Conservation (phyloP, 2,113 vertebrate species). For the Chrysochloris asiatica region DNA sequence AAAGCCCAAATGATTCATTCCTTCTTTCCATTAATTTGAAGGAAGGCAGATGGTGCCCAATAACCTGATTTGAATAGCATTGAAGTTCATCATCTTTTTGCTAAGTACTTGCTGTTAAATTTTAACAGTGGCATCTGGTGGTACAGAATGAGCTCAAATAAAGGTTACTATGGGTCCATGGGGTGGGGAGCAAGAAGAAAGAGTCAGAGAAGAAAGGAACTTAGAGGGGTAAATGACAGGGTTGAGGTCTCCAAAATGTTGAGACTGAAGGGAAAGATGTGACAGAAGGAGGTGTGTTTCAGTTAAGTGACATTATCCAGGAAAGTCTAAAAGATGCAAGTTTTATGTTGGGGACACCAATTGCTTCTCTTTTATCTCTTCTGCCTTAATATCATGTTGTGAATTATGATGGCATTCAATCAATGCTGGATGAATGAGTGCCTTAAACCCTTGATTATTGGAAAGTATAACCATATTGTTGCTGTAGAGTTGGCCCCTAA, state of each 20-base stretch:
- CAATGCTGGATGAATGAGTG: not conserved
- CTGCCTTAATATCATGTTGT: not conserved
- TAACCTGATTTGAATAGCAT: constrained; percentile 73
- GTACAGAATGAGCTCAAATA: not conserved
- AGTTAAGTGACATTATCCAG: not conserved
- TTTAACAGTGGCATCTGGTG: constrained; percentile 32
- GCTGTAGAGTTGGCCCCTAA: too few relatives aligned
- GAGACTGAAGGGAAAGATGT: not conserved
- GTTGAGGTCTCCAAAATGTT: not conserved
- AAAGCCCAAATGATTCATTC: constrained; percentile 68
- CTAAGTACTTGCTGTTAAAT: constrained; percentile 57
- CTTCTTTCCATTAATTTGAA: constrained; percentile 70
- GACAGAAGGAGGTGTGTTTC: not conserved
- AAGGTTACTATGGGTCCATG: not conserved
- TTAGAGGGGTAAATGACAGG: not conserved
- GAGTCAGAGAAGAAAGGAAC: not conserved
- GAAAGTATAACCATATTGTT: not conserved
- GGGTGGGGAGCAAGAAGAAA: too few relatives aligned
- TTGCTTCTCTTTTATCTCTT: too few relatives aligned
- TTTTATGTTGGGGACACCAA: not conserved
- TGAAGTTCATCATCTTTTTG: constrained; percentile 56
- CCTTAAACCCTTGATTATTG: not conserved
- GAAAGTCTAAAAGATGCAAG: not conserved
- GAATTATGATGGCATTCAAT: not conserved
- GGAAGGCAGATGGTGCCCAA: constrained; percentile 72